These are phyloP conservation scores for Drosophila grimshawi DNA, from an alignment of 1,140 invertebrate genomes.

Conservation along the genomic window DNA sequence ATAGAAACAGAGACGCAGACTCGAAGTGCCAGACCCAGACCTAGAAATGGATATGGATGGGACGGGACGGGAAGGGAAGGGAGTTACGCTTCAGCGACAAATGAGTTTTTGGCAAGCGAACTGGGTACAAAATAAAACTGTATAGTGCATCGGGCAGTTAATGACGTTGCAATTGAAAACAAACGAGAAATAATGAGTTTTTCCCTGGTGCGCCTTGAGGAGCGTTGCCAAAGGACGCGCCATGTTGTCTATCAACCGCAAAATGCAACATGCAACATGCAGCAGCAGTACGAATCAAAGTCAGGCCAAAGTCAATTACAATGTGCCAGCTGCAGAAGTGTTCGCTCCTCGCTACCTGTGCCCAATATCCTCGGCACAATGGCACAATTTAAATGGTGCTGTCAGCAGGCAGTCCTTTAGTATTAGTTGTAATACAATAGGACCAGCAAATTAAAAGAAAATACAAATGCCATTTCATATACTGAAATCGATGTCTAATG, in stretches of 20 bases:
- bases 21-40: conserved; percentile 19
- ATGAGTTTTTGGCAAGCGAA: conserved; percentile 50
- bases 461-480: conserved; percentile 56
- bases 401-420: conserved; percentile 66
- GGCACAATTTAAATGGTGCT: conserved; percentile 74
- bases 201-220: conserved; percentile 37
- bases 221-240: conserved; percentile 50
- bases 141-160: conserved; percentile 68
- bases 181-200: conserved; percentile 81
- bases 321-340: conserved; percentile 51
- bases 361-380: conserved; percentile 57
- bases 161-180: conserved; percentile 80
- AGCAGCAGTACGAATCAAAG: conserved; percentile 47
- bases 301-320: conserved; percentile 74
- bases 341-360: conserved; percentile 9
- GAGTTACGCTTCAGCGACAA: conserved; percentile 52
- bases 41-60: conserved; percentile 34
- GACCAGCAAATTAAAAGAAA: conserved; percentile 75
- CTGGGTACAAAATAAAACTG: conserved; percentile 45
- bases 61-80: neutral
- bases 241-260: conserved; percentile 77
- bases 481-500: conserved; percentile 59
- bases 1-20: conserved; percentile 12
- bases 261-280: conserved; percentile 56
- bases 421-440: conserved; percentile 24